Conservation (phyloP, 2,888 invertebrate species). For the Trisateles emortualis region DNA sequence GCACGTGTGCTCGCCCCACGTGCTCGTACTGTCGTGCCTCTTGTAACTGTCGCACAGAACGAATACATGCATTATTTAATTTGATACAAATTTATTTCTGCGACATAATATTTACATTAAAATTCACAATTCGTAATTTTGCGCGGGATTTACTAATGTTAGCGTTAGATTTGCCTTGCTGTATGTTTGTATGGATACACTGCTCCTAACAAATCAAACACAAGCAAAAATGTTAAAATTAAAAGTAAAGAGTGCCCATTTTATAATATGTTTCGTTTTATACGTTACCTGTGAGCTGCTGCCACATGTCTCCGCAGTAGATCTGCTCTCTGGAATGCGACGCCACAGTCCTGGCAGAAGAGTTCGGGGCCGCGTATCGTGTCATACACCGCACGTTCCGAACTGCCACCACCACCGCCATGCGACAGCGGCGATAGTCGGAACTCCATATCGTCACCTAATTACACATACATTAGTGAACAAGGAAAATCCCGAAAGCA, state of each 20-base stretch:
- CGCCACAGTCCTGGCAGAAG: constrained; percentile 92
- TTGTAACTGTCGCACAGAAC: constrained; percentile 64
- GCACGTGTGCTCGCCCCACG: constrained; percentile 89
- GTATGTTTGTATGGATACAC: too few relatives aligned
- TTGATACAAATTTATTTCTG: too few relatives aligned
- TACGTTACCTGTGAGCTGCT: constrained; percentile 77
- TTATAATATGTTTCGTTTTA: constrained; percentile 17
- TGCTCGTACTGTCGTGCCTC: constrained; percentile 71
- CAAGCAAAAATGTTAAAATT: too few relatives aligned
- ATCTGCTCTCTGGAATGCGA: constrained; percentile 92
- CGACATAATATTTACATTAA: too few relatives aligned
- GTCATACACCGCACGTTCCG: constrained; percentile 58
- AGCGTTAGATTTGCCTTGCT: too few relatives aligned
- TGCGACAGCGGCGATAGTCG: constrained; percentile 66
- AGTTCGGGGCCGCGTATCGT: constrained; percentile 77
- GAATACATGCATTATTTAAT: background rate
- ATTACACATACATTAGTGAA: background rate
- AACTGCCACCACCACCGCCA: constrained; percentile 35
- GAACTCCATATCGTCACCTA: constrained; percentile 77
- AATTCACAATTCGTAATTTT: too few relatives aligned
- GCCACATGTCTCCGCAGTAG: constrained; percentile 90
- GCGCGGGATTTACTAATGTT: too few relatives aligned
- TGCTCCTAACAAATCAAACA: too few relatives aligned
- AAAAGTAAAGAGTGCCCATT: too few relatives aligned
- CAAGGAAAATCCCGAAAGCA: too few relatives aligned